Base-by-base conservation (phyloP, 2,113 vertebrate species). In the Cavia aperea region DNA sequence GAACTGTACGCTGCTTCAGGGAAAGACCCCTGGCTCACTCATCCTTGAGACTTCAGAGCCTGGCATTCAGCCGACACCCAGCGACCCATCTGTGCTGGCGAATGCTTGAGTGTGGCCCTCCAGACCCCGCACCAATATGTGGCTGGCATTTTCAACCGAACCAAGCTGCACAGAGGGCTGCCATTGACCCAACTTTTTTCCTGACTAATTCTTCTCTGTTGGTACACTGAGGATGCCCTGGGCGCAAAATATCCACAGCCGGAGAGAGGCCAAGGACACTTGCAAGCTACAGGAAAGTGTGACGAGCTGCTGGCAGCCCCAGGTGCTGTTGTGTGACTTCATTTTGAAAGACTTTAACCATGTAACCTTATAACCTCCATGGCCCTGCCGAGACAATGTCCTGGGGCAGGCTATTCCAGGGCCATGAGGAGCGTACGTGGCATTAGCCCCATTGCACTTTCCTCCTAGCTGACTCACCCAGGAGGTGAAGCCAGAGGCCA, bases 291-390 rank as follows among this genome's bases (percentile, higher is more conserved):
- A 1, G 54, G 68, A 70, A 31, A 89, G 62, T 73, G 14, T 13
- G 12, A 2, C 49, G 29, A 14, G 23, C 70, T 70, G n/a, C 36
- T 62, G 62, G 15, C 49, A 21, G 60, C 77, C 68, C 60, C 26
- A 13, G 24, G 43, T 6, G 60, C 86, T 90, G 26, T 7, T 89
- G 24, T 70, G 72, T 62, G 54, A 88, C 12, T 46, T 11, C 19
- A 13, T 87, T 94, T 95, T 36, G 39, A 92, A 87, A 87, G 68
- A 39, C 68, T 92, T 92, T 73, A 92, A 56, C 49, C 84, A 75
- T 46, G n/a, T 49, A 23, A 90, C 84, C 72, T 46, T 75, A 10
- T 31, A 66, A 90, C 65, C 54, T 89, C 54, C 26, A 43, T 18
- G 24, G 79, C 81, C 43, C 81, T 73, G 83, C 68, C 36, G 60